Conservation (phyloP, 2,797 vertebrate genomes). For the Anas bahamensis region DNA sequence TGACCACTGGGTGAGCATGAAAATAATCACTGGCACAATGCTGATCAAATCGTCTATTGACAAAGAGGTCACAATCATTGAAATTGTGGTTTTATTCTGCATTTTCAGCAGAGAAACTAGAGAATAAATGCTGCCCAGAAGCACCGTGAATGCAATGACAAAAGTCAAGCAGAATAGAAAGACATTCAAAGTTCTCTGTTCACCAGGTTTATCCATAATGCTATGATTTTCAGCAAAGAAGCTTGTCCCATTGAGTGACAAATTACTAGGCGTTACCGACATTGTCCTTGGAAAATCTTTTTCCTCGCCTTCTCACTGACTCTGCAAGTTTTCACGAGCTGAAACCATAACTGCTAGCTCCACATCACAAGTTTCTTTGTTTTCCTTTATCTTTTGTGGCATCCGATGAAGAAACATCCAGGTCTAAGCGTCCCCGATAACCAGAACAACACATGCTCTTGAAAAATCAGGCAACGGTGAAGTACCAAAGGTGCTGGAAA, state of each 20-base stretch:
- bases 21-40: constrained; percentile 86
- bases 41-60: constrained; percentile 93
- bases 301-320: constrained; percentile 29
- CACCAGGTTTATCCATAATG: constrained; percentile 70
- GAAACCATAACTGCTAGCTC: constrained; percentile 25
- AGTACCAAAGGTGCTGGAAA: neutral
- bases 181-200: constrained; percentile 77
- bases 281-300: constrained; percentile 72
- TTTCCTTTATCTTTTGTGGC: neutral
- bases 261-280: constrained; percentile 80
- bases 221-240: constrained; percentile 68
- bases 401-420: constrained; percentile 3
- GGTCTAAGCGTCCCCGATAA: neutral
- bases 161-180: constrained; percentile 88
- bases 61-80: constrained; percentile 91
- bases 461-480: constrained; percentile 20
- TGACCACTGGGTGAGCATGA: constrained; percentile 89
- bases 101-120: constrained; percentile 85
- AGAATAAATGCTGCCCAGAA: constrained; percentile 88
- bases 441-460: constrained; percentile 8
- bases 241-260: constrained; percentile 83
- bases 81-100: constrained; percentile 85
- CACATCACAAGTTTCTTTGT: constrained; percentile 60
- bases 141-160: constrained; percentile 81
- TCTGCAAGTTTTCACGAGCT: constrained; percentile 52